Evolutionary conservation across 2,888 invertebrate species (phyloP).

Genomic region (Apodemia duryi): DNA sequence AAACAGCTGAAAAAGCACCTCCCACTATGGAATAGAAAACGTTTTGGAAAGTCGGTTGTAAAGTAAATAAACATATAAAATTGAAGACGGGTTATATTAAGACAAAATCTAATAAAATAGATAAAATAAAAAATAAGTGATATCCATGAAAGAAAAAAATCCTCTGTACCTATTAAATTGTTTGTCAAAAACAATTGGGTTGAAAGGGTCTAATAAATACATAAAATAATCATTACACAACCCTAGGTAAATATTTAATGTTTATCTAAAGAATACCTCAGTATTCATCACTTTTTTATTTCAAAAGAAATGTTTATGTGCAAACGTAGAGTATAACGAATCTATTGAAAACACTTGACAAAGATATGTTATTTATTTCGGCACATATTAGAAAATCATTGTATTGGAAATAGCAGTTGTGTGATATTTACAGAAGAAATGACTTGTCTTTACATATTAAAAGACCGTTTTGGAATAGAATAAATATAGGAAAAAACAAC

Average conservation of each 20-base stretch:
- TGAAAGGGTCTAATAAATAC: not conserved
- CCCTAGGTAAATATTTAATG: not conserved
- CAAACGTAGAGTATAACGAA: not conserved
- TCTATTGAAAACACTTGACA: constrained; percentile 13
- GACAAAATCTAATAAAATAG: not conserved
- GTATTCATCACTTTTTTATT: not conserved
- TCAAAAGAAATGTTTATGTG: not conserved
- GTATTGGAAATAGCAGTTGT: constrained; percentile 4
- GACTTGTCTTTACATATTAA: too few species aligned
- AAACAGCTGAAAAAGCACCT: too few species aligned
- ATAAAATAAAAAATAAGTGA: not conserved
- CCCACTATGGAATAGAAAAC: too few species aligned
- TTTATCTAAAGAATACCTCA: not conserved
- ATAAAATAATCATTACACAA: not conserved
- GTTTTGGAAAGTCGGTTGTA: too few species aligned
- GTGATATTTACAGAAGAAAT: not conserved
- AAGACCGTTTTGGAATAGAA: too few species aligned
- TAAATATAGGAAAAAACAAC: too few species aligned
- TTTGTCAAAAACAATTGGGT: not conserved
- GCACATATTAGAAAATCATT: not conserved
- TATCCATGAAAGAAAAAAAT: not conserved
- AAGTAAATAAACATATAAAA: not conserved
- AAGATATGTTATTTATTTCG: not conserved
- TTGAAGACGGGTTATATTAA: not conserved
- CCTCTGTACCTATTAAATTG: not conserved